Conservation (phyloP, 2,888 invertebrate genomes). For the Brachypalpus laphriformis region DNA sequence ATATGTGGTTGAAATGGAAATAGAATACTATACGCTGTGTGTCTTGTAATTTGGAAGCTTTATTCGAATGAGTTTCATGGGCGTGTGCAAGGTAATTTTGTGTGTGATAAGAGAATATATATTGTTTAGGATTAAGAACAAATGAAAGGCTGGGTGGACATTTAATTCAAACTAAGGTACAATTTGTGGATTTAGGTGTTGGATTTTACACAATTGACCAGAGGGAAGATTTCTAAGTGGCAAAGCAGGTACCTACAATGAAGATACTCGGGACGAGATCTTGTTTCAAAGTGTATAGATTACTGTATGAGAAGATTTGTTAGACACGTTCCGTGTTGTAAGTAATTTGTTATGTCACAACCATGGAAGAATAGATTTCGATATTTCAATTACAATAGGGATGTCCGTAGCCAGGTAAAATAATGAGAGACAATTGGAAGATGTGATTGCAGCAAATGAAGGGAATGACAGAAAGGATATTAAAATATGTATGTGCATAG, state of each 20-base stretch:
- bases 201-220: constrained; percentile 1
- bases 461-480: background rate
- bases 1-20: constrained; percentile 25
- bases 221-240: background rate
- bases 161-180: background rate
- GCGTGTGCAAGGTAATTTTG: constrained; percentile 6
- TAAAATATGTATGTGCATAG: too few species aligned
- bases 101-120: constrained; percentile 10
- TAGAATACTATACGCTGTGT: background rate
- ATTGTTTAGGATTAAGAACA: background rate
- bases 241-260: background rate
- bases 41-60: background rate
- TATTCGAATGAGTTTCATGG: background rate
- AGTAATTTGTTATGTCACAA: background rate
- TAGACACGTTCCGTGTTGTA: background rate
- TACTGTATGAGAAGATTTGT: too few species aligned
- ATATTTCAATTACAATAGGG: background rate
- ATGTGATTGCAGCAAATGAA: background rate
- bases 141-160: background rate
- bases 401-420: background rate
- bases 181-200: constrained; percentile 12
- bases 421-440: background rate
- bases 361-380: background rate
- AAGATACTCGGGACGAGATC: background rate
- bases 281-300: background rate